phyloP scores from a whole-genome alignment of 2,113 vertebrate species.

The Greenwoodochromis staneri region DNA sequence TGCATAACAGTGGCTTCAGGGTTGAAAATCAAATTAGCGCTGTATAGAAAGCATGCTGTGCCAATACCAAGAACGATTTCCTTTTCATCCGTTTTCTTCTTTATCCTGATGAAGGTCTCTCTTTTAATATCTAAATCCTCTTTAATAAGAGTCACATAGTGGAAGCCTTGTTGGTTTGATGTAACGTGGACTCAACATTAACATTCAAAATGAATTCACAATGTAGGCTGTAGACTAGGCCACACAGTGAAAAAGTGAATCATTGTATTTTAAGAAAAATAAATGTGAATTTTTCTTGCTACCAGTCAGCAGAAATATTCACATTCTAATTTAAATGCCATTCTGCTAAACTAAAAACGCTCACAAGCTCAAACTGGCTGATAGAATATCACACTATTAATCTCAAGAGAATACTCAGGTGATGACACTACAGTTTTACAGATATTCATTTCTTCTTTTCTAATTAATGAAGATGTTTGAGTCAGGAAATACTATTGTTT shows the following conservation, averaged over 20 bases:
- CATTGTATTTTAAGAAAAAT: neutral
- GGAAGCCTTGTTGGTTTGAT: neutral
- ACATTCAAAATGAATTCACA: neutral
- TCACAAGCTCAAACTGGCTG: neutral
- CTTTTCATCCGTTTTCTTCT: conserved; percentile 19
- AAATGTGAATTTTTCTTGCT: neutral
- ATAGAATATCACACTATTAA: neutral
- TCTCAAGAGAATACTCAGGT: neutral
- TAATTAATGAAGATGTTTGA: neutral
- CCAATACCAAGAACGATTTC: neutral
- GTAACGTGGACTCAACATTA: neutral
- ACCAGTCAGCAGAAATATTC: neutral
- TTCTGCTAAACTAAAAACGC: neutral
- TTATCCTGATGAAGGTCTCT: conserved; percentile 7
- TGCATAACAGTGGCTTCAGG: conserved; percentile 1
- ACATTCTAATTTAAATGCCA: neutral
- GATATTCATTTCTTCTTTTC: neutral
- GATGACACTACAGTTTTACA: neutral
- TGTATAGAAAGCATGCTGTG: neutral
- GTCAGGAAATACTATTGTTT: neutral
- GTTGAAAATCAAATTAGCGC: conserved; percentile 16
- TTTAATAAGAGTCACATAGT: conserved; percentile 8
- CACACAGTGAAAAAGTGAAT: neutral
- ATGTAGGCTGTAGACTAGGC: neutral
- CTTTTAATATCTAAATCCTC: conserved; percentile 31